Percentiles rank a stretch among this genome's conserved stretches.
Conservation (phyloP, 2,113 vertebrate genomes). For the Polyodon spathula region DNA sequence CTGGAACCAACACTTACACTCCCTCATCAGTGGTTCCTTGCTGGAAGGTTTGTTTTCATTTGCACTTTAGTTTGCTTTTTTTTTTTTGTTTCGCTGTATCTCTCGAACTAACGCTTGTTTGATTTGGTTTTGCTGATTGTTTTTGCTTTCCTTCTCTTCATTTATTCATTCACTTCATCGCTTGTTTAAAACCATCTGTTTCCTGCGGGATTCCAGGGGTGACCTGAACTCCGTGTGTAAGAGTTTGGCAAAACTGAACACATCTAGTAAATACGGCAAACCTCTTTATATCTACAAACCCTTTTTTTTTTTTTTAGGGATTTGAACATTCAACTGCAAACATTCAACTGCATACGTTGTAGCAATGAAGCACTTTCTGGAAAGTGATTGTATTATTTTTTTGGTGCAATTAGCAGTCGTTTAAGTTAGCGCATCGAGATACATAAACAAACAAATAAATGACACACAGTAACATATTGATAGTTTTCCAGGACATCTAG, state of each 20-base stretch:
- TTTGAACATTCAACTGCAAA: too few relatives aligned
- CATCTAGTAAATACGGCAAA: background rate
- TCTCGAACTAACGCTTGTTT: conserved; percentile 18
- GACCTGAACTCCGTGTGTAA: background rate
- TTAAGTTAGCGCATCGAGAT: too few relatives aligned
- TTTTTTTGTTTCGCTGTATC: conserved; percentile 16
- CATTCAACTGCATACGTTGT: too few relatives aligned
- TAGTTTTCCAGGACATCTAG: too few relatives aligned
- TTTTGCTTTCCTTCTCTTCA: conserved; percentile 16
- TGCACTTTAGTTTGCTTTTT: conserved; percentile 31
- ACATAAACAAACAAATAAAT: too few relatives aligned
- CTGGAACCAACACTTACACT: conserved; percentile 62
- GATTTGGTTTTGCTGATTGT: conserved; percentile 27
- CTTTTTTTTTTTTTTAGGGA: too few relatives aligned
- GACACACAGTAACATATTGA: too few relatives aligned
- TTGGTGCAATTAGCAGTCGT: too few relatives aligned
- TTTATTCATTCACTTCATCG: conserved; percentile 18
- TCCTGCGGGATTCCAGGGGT: background rate
- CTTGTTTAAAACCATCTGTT: conserved; percentile 21
- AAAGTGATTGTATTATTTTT: too few relatives aligned
- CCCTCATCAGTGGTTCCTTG: conserved; percentile 66
- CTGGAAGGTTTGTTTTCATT: conserved; percentile 71
- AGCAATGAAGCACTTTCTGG: too few relatives aligned
- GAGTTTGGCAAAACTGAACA: background rate
- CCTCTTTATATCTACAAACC: too few relatives aligned